Conservation (phyloP, 2,797 vertebrate genomes). For the Selene dorsalis region DNA sequence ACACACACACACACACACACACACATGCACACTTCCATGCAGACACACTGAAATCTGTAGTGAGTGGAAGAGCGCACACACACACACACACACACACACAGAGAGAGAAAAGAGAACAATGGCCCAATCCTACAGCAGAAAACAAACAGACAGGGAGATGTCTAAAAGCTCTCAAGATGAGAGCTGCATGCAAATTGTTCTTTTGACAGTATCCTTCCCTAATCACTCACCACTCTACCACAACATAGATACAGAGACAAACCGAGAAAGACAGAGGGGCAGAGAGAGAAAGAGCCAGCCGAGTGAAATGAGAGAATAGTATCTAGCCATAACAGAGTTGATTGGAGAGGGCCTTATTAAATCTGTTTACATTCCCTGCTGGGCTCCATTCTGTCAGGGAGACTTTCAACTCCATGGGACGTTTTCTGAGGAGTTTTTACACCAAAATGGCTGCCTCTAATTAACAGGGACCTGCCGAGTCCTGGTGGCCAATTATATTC, state of each 20-base stretch:
- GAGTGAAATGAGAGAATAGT: slow-evolving; percentile 64
- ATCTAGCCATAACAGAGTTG: slow-evolving; percentile 77
- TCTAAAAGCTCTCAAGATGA: slow-evolving; percentile 83
- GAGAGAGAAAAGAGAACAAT: slow-evolving; percentile 68
- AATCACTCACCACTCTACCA: slow-evolving; percentile 72
- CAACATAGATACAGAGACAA: slow-evolving; percentile 75
- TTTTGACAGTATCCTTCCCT: slow-evolving; percentile 80
- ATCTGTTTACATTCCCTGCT: slow-evolving; percentile 83
- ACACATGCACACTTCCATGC: slow-evolving; percentile 23
- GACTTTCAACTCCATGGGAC: slow-evolving; percentile 81
- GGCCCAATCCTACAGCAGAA: slow-evolving; percentile 71
- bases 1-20: slow-evolving; percentile 14
- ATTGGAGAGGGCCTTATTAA: slow-evolving; percentile 83
- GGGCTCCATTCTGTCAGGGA: slow-evolving; percentile 81
- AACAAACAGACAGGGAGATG: slow-evolving; percentile 80
- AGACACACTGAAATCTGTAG: slow-evolving; percentile 45
- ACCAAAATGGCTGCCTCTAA: slow-evolving; percentile 82
- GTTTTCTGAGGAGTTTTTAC: slow-evolving; percentile 78
- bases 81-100: slow-evolving; percentile 35
- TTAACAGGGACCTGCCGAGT: slow-evolving; percentile 81
- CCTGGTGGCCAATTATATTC: slow-evolving; percentile 80
- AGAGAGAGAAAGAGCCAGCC: slow-evolving; percentile 22
- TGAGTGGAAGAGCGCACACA: slow-evolving; percentile 44
- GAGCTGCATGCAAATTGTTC: slow-evolving; percentile 84
- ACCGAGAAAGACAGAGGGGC: slow-evolving; percentile 57